Base-by-base conservation (phyloP, 1,140 invertebrate genomes). In the Drosophila albomicans region DNA sequence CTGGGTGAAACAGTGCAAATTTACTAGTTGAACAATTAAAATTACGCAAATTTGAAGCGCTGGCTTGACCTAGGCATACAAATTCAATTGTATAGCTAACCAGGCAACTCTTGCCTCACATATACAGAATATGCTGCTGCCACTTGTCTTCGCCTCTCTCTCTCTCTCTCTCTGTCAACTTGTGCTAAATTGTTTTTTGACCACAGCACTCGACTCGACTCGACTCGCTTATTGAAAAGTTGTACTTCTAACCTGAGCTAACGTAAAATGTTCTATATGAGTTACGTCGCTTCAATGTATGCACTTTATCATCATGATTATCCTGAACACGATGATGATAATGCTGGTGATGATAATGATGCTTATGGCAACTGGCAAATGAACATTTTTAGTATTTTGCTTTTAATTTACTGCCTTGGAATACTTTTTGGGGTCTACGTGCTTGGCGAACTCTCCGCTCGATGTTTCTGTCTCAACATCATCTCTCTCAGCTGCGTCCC, bases 201-300 rank as follows among this genome's bases (percentile, higher is more conserved):
- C 69, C 64, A 74, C 72, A 73, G 67, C 77, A 77, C 63, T 73
- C 46, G 68, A 75, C 78, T 73, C 46, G 68, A 75, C 78, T 73
- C 48, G 68, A 75, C 78, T 84, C 78, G 81, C 78, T 85, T 85
- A 85, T 85, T 85, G 81, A 86, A 85, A 85, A 85, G 78, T 85
- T 86, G 64, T 64, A 54, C 70, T 71, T 63, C 67, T 81, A 62
- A 82, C 46, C 71, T 75, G 75, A 70, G 30, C 54, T 48, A 69
- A 62, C 46, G 52, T 45, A 68, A 25, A 69, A 69, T 77, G 25
- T 77, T 64, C 68, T 81, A 49, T 75, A 77, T 85, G 77, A 84
- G 80, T 80, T 77, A 59, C 57, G 65, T 59, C 43, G 57, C n/a
- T 25, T 46, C 67, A 77, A 54, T 75, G 72, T 43, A 49, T 78